A percentile compares a stretch with the other conserved stretches of the same genome.
Evolutionary conservation across 2,113 vertebrate genomes (phyloP).

Genomic region (human): DNA sequence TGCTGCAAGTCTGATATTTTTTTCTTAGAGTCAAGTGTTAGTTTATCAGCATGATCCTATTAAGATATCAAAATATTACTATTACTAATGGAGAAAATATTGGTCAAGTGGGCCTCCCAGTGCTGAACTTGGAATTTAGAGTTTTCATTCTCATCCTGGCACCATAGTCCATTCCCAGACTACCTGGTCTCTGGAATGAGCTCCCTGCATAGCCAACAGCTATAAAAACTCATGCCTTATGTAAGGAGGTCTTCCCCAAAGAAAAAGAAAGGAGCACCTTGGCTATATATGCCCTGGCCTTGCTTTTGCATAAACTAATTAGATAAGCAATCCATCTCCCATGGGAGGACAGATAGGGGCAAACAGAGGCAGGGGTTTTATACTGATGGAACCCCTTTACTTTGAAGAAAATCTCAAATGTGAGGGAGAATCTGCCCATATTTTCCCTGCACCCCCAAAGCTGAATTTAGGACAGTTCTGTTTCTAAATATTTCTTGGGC

Average conservation of each 20-base stretch:
- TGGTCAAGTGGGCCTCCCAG: background rate
- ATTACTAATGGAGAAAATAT: background rate
- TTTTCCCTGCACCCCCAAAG: accelerated
- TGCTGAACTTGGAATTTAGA: background rate
- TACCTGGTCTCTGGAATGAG: background rate
- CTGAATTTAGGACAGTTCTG: background rate
- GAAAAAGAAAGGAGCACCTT: accelerated
- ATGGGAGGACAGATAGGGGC: background rate
- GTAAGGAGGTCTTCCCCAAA: background rate
- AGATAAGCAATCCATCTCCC: no score
- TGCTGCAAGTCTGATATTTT: background rate
- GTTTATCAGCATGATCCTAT: background rate
- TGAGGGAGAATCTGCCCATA: accelerated
- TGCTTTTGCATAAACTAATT: accelerated
- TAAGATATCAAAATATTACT: background rate
- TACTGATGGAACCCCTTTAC: background rate
- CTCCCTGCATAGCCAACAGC: background rate
- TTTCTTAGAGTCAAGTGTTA: background rate
- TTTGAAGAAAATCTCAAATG: background rate
- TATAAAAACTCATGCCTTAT: background rate
- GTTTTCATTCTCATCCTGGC: background rate
- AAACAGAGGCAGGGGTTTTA: accelerated
- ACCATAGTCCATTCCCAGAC: accelerated
- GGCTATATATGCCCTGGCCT: accelerated
- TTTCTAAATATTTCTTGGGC: background rate